Evolutionary conservation across 2,888 invertebrate species (phyloP), one percentile per base, ranked within the genome.

Genomic region (Megaustenia siamemsis): DNA sequence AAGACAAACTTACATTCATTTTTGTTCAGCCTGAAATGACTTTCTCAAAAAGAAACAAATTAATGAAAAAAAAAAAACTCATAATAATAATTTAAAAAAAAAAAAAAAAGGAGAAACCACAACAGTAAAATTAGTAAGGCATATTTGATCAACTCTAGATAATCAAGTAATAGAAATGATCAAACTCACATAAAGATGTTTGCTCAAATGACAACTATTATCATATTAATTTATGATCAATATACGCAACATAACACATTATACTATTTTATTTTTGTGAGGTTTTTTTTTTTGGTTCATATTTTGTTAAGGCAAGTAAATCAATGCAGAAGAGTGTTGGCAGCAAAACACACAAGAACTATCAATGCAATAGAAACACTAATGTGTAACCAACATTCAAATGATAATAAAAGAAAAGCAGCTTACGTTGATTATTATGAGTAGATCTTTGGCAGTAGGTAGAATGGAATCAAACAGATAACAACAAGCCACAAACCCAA

Each of bases 361-460:
- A 28, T 56, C 32, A 56, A 38, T 56, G 40, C 28, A 28, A 28
- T 1, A 43, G 43, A 73, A 38, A 77, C 45, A 45, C 12, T 49
- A 73, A 73, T 49, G 28, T 12, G 49, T 49, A 45, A 49, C 18
- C 78, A 40, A 43, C 35, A 78, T n/a, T 43, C 40, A 38, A 43
- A 78, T 78, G 8, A 8, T n/a, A 2, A 35, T 21, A 68, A 38
- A 80, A 80, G 66, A 45, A 75, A 75, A 75, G 75, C 73, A 82
- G 28, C 66, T 24, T 40, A 73, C n/a, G 21, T n/a, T 21, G 32
- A 45, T 73, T 43, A 40, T 45, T 78, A 73, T 73, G n/a, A 49
- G 69, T 69, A 63, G 28, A 83, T 83, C 83, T 83, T 83, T 83
- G 83, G 83, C 83, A 77, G 66, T 77, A 75, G 63, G 43, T 49